Evolutionary conservation across 2,888 invertebrate genomes (phyloP), one percentile per base, ranked within the genome.

Genomic region (Hirtodrosophila trivittata): DNA sequence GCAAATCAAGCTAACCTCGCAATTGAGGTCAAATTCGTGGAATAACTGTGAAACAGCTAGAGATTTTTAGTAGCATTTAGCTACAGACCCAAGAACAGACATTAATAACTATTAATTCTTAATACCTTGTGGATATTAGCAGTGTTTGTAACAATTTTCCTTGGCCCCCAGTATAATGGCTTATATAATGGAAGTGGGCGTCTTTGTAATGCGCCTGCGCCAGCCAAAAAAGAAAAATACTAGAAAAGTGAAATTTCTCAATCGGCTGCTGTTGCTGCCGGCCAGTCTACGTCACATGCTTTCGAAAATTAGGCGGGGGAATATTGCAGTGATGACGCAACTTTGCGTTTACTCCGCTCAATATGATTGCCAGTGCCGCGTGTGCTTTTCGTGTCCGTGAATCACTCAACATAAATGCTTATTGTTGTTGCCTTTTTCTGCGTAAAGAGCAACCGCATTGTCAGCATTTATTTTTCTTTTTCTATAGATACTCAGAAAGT

Each of bases 161-260:
- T 56, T 69, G 49, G 50, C 52, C 47, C 30, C 35, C 49, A 46
- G 50, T 62, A 28, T 13, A 16, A 43, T 16, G 21, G 55, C 75
- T 81, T 81, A 81, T 81, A 83, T 81, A 85, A 81, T 77, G 73
- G 60, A 67, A 71, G 70, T 77, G 85, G 86, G 86, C 76, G 86
- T 81, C 10, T 58, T 18, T 54, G 14, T 13, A 64, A 62, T 72
- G 78, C 82, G 78, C 78, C 62, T 85, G 85, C 80, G 85, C 81
- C 33, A 57, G 47, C 42, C 37, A 58, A 50, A 39, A 49, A 38
- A 47, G 8, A 35, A 41, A 41, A 39, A 16, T 41, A 51, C 21
- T 47, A 55, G 28, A 85, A 81, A 82, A 86, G 84, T 86, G 81
- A 82, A 83, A 86, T 65, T 68, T 58, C 43, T 38, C 57, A 67